Conservation (phyloP, 2,113 vertebrate genomes). For the Nibea coibor region DNA sequence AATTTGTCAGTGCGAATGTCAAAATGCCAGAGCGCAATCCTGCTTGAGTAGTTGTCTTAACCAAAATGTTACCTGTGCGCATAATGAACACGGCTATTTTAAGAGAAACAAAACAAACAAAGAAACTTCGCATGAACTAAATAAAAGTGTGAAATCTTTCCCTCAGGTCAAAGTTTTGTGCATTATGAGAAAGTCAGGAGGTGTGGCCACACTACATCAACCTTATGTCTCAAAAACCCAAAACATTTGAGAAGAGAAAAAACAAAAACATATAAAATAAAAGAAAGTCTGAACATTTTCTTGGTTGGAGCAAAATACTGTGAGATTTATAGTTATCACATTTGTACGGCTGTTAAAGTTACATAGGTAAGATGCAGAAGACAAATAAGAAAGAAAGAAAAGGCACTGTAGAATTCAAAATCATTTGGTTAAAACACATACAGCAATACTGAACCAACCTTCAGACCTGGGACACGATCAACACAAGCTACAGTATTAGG, state of each 20-base stretch:
- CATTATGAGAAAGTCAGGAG: constrained; percentile 7
- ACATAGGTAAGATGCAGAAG: neutral
- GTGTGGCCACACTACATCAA: constrained; percentile 53
- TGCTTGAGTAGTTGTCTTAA: neutral
- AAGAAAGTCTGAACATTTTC: neutral
- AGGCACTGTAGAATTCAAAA: constrained; percentile 26
- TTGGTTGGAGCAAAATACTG: neutral
- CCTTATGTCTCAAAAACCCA: neutral
- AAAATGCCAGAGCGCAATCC: constrained; percentile 43
- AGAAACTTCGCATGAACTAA: neutral
- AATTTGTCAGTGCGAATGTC: constrained; percentile 37
- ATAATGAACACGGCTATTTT: constrained; percentile 6
- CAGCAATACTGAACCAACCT: constrained; percentile 35
- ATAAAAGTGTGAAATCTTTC: neutral
- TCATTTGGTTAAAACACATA: neutral
- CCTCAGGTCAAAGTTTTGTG: neutral
- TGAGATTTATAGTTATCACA: neutral
- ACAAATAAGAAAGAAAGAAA: constrained; percentile 29
- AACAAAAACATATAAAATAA: neutral
- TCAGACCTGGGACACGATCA: constrained; percentile 45
- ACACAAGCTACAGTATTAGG: constrained; percentile 55
- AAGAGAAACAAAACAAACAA: neutral
- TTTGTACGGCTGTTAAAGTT: neutral
- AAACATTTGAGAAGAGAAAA: neutral
- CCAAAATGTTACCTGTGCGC: constrained; percentile 8